Evolutionary conservation across 2,888 invertebrate species (phyloP), one percentile per base, ranked within the genome.

Genomic region (Tipula unca): DNA sequence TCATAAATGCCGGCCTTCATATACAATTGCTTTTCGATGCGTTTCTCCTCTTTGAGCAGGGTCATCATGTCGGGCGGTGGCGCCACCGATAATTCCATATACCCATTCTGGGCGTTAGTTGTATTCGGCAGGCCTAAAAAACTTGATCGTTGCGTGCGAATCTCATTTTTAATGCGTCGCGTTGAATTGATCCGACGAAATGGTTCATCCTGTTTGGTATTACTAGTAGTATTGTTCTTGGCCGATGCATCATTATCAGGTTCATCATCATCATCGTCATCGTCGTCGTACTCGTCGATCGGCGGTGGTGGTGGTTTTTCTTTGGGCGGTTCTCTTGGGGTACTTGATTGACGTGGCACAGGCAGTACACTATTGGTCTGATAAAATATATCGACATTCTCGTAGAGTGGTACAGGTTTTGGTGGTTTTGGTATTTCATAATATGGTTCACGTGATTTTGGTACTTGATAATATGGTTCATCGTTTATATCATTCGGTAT

Each of bases 231-330:
- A 87, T 82, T 89, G 87, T 86, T 87, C 86, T 29, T 86, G 85
- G 85, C n/a, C 69, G 85, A 20, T 87, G 86, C 85, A 83, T 48
- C 17, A 5, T 8, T 48, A 17, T 88, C 87, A 83, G 85, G 86
- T 48, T 86, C 85, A 35, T 87, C 87, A 91, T 91, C 90, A 88
- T 91, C 92, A 89, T 91, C 91, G 87, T 91, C 91, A 82, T 91
- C 90, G 86, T 93, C 91, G 88, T 92, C 92, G 32, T 88, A 84
- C 88, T 90, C 48, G 89, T 89, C 10, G 90, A 92, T 92, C 0
- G 96, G 96, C 1, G 95, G 95, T 13, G 96, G 96, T 1, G 96
- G 96, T 35, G 96, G 97, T 88, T 96, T 96, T 89, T 96, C 96
- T 89, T 94, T 95, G n/a, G 96, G 96, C 14, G 96, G 96, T 89